Base-by-base conservation (phyloP, 1,140 invertebrate species). In the Helicorthomorpha holstii region DNA sequence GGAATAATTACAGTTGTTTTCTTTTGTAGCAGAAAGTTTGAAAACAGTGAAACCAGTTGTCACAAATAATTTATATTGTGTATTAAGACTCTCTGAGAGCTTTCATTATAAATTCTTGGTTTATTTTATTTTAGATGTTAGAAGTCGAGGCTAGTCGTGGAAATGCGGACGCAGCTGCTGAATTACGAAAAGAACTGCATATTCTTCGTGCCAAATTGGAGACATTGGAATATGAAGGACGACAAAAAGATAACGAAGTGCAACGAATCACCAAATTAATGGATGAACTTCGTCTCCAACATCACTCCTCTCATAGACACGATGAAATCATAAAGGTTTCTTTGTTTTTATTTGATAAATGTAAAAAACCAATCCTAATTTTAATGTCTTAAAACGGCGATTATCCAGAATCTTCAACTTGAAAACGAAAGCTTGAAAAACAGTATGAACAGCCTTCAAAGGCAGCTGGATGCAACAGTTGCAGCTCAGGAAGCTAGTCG, bases 401-500 rank as follows among this genome's bases (percentile, higher is more conserved):
- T 34, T 51, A 22, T 29, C 25, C 21, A 52, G 79, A 66, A 62
- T 48, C 59, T 82, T 44, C 75, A 81, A 60, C 78, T 82, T 59
- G 83, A 85, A 61, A 84, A 85, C 62, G 74, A 78, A 53, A 78
- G 79, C 57, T 69, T 87, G 27, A 73, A 78, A 58, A 73, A 76
- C 48, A 82, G 80, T 57, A 69, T 82, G 24, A 79, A 77, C 57
- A 72, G 85, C 46, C 77, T 84, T 7, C 85, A 90, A 64, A 82
- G 82, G 52, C 84, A 90, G 64, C 69, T 90, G 58, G 84, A 90
- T 59, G 77, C 88, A 44, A 79, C 83, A 3, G 69, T 85, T 48
- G 77, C 80, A 53, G 78, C 82, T 19, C 83, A 89, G 63, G 85
- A 89, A 66, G 80, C 82, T 44, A 85, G 89, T 66, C 75, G 81